Percentiles rank a stretch among this genome's conserved stretches.
These are phyloP conservation scores for Stenopsyche tienmushanensis DNA, from an alignment of 1,140 invertebrate genomes.

Conservation along the genomic window DNA sequence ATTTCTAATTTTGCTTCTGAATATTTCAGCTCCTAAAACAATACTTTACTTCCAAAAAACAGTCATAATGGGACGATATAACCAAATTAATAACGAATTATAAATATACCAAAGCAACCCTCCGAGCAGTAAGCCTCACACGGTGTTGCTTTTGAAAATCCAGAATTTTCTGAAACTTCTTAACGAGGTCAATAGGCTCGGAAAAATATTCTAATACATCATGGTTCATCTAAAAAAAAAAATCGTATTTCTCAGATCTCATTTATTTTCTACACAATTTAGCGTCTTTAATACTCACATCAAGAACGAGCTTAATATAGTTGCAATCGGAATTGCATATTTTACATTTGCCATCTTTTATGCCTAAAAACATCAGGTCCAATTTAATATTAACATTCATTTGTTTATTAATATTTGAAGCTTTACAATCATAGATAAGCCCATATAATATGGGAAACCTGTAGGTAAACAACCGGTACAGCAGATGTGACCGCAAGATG, in stretches of 20 bases:
- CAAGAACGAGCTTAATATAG: conserved; percentile 51
- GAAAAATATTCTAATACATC: conserved; percentile 55
- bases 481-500: conserved; percentile 57
- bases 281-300: conserved; percentile 47
- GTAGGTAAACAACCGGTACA: conserved; percentile 51
- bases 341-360: conserved; percentile 49
- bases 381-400: background rate
- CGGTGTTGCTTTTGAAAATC: conserved; percentile 54
- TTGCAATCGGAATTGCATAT: conserved; percentile 51
- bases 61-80: background rate
- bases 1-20: conserved; percentile 48
- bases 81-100: background rate
- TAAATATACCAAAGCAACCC: conserved; percentile 51
- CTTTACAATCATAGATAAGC: background rate
- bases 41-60: conserved; percentile 2
- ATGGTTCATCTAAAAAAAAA: conserved; percentile 50
- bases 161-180: conserved; percentile 51
- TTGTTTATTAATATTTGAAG: background rate
- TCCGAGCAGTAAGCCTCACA: conserved; percentile 49
- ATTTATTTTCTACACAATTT: background rate
- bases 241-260: no score
- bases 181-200: conserved; percentile 53
- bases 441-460: conserved; percentile 41
- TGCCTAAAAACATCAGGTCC: conserved; percentile 33
- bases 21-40: conserved; percentile 50